A percentile compares a stretch with the other conserved stretches of the same genome.
These are phyloP conservation scores for rat (Rattus norvegicus) DNA, from an alignment of 2,113 vertebrate species.

Conservation along the genomic window GRCr8 NC_086029.1:34646001-34646500, in stretches of 20 bases:
- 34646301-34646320: neutral
- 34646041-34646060: neutral
- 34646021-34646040: neutral
- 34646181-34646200: neutral
- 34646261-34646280: neutral
- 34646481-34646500: neutral
- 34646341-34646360: conserved; percentile 45
- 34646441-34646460: neutral
- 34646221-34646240: neutral
- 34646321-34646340: conserved; percentile 26
- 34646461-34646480: neutral
- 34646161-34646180: neutral
- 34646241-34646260: neutral
- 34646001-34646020: neutral
- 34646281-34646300: neutral
- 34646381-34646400: conserved; percentile 46
- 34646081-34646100: neutral
- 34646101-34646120: neutral
- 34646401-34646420: conserved; percentile 66
- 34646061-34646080: neutral
- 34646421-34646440: neutral
- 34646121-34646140: neutral
- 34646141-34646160: neutral
- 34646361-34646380: conserved; percentile 59
- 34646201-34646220: neutral